A percentile compares a stretch with the other conserved stretches of the same genome.
Conservation (phyloP, 2,888 invertebrate genomes). For the Chloromyia formosa region DNA sequence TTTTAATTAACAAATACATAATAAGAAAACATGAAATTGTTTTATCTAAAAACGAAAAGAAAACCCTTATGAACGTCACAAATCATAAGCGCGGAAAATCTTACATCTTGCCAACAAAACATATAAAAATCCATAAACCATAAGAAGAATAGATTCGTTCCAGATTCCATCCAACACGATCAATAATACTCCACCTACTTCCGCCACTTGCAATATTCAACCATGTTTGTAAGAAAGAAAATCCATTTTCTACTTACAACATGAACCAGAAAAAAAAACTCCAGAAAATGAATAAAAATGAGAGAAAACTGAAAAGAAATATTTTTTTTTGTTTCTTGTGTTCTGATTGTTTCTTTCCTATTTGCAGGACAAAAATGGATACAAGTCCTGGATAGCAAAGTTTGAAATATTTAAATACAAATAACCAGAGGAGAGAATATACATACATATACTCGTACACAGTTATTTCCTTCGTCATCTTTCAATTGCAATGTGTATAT, state of each 20-base stretch:
- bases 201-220: slow-evolving; percentile 27
- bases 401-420: slow-evolving; percentile 38
- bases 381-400: slow-evolving; percentile 48
- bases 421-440: slow-evolving; percentile 14
- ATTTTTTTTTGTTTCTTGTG: slow-evolving; percentile 16
- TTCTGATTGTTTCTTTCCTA: slow-evolving; percentile 11
- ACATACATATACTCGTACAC: not conserved
- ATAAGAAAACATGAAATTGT: no score
- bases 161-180: slow-evolving; percentile 27
- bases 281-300: slow-evolving; percentile 40
- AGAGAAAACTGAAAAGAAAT: slow-evolving; percentile 31
- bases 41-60: no score
- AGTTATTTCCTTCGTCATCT: slow-evolving; percentile 28
- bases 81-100: no score
- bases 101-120: no score
- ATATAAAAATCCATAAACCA: no score
- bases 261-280: slow-evolving; percentile 33
- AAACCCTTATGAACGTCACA: no score
- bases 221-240: slow-evolving; percentile 34
- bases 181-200: slow-evolving; percentile 45
- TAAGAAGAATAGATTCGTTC: not conserved
- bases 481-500: slow-evolving; percentile 17
- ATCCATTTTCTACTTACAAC: slow-evolving; percentile 39
- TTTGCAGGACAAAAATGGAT: slow-evolving; percentile 49
- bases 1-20: no score